Percentiles rank a stretch among this genome's conserved stretches.
phyloP scores from a whole-genome alignment of 2,113 vertebrate species.

The Cyanoramphus novaezelandiae region DNA sequence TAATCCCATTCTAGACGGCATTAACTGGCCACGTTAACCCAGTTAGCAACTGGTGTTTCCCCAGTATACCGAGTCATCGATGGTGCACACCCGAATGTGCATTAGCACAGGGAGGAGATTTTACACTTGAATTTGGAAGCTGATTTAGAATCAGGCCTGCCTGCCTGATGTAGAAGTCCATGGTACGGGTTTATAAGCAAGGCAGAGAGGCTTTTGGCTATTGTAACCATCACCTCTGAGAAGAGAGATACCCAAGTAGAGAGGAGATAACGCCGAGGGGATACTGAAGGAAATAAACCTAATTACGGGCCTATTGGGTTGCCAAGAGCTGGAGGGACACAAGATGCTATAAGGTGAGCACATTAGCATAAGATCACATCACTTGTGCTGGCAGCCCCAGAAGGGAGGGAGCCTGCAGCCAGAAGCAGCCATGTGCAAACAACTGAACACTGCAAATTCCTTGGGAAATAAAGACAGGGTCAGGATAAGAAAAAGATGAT shows the following conservation, averaged over 20 bases:
- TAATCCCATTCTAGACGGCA: neutral
- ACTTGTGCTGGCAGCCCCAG: neutral
- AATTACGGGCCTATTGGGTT: neutral
- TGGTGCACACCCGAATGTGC: neutral
- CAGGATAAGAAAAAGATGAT: neutral
- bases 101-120: neutral
- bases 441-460: neutral
- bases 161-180: neutral
- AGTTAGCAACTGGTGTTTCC: neutral
- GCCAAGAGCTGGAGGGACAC: neutral
- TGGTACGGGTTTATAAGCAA: neutral
- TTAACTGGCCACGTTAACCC: neutral
- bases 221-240: neutral
- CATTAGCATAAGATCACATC: neutral
- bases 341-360: neutral
- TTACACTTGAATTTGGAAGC: neutral
- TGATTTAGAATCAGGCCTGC: neutral
- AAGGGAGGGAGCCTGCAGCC: neutral
- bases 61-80: neutral
- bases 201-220: neutral
- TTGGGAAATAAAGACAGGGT: neutral
- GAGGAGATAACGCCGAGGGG: fast-evolving
- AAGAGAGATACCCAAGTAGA: neutral
- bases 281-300: neutral
- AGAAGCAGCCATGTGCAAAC: neutral